A percentile compares a stretch with the other conserved stretches of the same genome.
phyloP scores from a whole-genome alignment of 2,113 vertebrate genomes.

The Lontra canadensis region DNA sequence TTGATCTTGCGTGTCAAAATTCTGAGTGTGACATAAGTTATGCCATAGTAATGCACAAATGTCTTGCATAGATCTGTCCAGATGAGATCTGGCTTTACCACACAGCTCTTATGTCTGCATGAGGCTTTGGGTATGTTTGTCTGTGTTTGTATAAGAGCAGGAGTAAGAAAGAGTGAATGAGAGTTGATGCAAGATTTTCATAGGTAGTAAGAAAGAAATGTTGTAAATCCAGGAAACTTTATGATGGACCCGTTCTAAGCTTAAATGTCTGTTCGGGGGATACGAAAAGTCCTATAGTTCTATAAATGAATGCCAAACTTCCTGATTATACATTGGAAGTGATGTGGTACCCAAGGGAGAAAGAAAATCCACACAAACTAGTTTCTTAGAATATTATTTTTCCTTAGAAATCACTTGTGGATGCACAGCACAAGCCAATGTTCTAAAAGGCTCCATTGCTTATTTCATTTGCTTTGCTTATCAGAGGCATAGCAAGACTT shows the following conservation, averaged over 20 bases:
- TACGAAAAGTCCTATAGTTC: background rate
- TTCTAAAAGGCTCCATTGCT: background rate
- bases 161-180: background rate
- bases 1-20: background rate
- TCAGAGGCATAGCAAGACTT: background rate
- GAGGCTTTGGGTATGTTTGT: background rate
- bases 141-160: background rate
- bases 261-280: background rate
- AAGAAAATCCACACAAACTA: background rate
- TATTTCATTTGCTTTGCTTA: conserved; percentile 43
- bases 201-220: background rate
- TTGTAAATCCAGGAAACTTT: background rate
- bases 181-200: background rate
- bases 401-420: conserved; percentile 9
- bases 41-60: background rate
- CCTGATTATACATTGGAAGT: background rate
- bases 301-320: background rate
- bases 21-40: background rate
- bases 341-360: background rate
- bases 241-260: background rate
- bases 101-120: background rate
- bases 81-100: background rate
- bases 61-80: background rate
- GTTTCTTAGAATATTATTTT: background rate
- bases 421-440: background rate